Conservation (phyloP, 37 sponge, comb jelly and placozoan species). For the Diacarnus erythraeanus region DNA sequence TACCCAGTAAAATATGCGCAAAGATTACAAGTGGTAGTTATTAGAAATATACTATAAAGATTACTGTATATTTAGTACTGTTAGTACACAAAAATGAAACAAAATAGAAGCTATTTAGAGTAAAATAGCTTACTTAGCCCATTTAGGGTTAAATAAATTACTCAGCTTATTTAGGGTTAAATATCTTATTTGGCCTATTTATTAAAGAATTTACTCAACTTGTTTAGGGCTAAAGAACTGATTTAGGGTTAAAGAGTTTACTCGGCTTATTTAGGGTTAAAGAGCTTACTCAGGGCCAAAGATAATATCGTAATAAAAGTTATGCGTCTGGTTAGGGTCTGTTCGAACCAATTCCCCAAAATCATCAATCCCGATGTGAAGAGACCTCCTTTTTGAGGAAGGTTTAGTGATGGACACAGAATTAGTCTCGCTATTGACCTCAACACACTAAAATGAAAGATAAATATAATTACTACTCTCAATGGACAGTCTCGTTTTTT, state of each 20-base stretch:
- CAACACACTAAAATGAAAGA: slow-evolving; percentile 65
- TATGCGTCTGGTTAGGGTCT: slow-evolving; percentile 43
- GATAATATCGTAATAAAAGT: slow-evolving; percentile 56
- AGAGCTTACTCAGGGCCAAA: slow-evolving; percentile 41
- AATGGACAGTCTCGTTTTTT: too few species aligned
- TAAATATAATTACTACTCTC: too few species aligned
- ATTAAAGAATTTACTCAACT: neutral
- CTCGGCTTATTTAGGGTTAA: slow-evolving; percentile 13
- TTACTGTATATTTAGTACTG: too few species aligned
- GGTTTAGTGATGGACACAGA: slow-evolving; percentile 40
- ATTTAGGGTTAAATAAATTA: slow-evolving; percentile 22
- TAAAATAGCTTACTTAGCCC: too few species aligned
- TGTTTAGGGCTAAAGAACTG: neutral
- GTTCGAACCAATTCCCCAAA: slow-evolving; percentile 40
- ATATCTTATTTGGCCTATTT: neutral
- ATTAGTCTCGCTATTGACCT: slow-evolving; percentile 15
- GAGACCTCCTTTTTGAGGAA: neutral
- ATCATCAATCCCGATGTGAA: slow-evolving; percentile 61
- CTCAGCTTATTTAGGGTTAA: slow-evolving; percentile 10
- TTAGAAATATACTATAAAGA: too few species aligned
- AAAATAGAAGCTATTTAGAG: too few species aligned
- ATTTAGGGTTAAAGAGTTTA: neutral
- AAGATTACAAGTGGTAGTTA: too few species aligned
- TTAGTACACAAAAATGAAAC: too few species aligned
- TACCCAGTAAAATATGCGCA: too few species aligned